Percentiles rank a stretch among this genome's conserved stretches.
Evolutionary conservation across 2,888 invertebrate genomes (phyloP).

Genomic region (Celastrina argiolus): DNA sequence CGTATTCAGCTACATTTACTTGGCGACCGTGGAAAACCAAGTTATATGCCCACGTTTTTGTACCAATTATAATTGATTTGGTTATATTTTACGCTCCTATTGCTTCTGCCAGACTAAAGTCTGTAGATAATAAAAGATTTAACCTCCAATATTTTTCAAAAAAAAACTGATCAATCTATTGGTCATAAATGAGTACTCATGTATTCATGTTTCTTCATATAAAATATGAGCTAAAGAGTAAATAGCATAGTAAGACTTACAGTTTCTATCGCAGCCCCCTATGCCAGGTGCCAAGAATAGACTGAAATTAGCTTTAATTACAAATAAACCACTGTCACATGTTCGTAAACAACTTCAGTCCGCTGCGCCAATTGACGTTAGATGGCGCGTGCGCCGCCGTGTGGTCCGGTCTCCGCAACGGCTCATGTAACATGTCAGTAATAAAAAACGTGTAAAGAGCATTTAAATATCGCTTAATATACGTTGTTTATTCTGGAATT

Average conservation of each 20-base stretch:
- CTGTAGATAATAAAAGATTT: background rate
- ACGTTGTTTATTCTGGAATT: background rate
- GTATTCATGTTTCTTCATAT: too few relatives aligned
- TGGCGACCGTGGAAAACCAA: slow-evolving; percentile 13
- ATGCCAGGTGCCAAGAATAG: background rate
- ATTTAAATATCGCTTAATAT: slow-evolving; percentile 6
- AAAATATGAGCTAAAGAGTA: too few relatives aligned
- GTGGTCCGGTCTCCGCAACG: slow-evolving; percentile 64
- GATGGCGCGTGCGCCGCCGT: slow-evolving; percentile 68
- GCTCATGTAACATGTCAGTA: slow-evolving; percentile 33
- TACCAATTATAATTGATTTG: background rate
- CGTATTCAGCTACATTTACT: slow-evolving; percentile 26
- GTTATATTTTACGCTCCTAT: background rate
- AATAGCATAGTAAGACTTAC: too few relatives aligned
- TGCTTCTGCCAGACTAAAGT: background rate
- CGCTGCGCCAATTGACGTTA: slow-evolving; percentile 66
- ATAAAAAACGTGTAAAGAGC: background rate
- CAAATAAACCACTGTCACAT: background rate
- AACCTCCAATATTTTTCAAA: background rate
- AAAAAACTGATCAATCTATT: too few relatives aligned
- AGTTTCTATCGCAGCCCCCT: background rate
- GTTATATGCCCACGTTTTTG: slow-evolving; percentile 16
- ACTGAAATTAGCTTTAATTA: slow-evolving; percentile 4
- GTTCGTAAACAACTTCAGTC: background rate
- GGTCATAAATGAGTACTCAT: too few relatives aligned